Base-by-base conservation (phyloP, 1,140 invertebrate genomes). In the Protaetia brevitarsis region DNA sequence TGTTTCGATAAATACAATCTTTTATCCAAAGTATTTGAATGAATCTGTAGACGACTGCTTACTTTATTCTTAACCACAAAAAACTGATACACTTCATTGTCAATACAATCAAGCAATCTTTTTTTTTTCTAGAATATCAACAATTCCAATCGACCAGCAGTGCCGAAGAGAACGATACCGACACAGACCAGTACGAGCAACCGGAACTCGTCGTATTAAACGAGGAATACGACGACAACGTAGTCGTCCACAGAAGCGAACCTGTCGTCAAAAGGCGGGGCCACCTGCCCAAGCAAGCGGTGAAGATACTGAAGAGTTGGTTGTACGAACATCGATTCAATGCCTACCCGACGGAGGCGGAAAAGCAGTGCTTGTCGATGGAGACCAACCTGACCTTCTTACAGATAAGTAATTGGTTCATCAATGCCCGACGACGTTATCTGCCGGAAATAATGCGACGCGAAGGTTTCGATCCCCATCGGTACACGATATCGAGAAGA, bases 311-410 rank as follows among this genome's bases (percentile, higher is more conserved):
- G 3, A 96, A 95, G 77, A 85, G 88, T 64, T 98, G 95, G 95
- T 82, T 97, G 0, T 96, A 92, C 74, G 92, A 96, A 62, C 93
- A 97, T 74, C 84, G 94, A 26, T 97, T 95, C 79, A 96, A 97
- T 78, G 95, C 95, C 0, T 98, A 98, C 77, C 96, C 96, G 0
- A 95, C 88, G 69, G 96, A 98, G 76, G 87, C 88, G n/a, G 94
- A 97, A 77, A 98, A 98, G 76, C 77, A 89, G 2, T 85, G 86
- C 0, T 80, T 98, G 6, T 93, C 94, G 10, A 87, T 90, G 75
- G 91, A 94, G 72, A 92, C 95, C 0, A 90, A 91, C 74, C 82
- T 98, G 4, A 95, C 93, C 0, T 88, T 96, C 1, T 81, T 96
- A 6, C 93, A 92, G 84, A 90, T 93, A 1, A 91, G 89, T 73